These are phyloP conservation scores for Osedax fenrisi DNA, from an alignment of 2,888 invertebrate species.

Conservation along the genomic window DNA sequence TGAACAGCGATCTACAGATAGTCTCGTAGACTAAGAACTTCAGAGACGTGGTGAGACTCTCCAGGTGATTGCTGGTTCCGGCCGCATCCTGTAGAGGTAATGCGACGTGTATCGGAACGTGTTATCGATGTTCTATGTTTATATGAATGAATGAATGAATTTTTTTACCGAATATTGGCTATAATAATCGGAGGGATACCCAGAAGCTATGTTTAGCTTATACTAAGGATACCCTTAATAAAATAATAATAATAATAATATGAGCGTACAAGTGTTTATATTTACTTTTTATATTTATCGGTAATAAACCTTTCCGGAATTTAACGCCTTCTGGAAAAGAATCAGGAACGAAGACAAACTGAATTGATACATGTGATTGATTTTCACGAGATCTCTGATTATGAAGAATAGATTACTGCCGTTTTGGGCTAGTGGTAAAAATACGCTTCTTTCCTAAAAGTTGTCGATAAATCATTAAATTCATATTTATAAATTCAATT, in stretches of 20 bases:
- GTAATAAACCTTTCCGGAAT: constrained; percentile 46
- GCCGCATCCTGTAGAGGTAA: constrained; percentile 44
- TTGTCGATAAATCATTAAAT: neutral
- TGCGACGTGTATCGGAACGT: too few species aligned
- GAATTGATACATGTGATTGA: constrained; percentile 61
- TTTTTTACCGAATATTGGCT: too few species aligned
- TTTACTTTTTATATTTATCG: too few species aligned
- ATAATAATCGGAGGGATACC: too few species aligned
- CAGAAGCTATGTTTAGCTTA: too few species aligned
- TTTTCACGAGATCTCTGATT: constrained; percentile 55
- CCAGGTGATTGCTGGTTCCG: constrained; percentile 53
- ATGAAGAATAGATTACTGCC: constrained; percentile 60
- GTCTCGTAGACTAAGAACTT: constrained; percentile 57
- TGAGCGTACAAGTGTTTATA: too few species aligned
- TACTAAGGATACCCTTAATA: too few species aligned
- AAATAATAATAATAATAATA: too few species aligned
- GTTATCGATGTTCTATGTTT: too few species aligned
- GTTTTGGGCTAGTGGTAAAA: constrained; percentile 58
- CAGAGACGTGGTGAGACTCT: constrained; percentile 44
- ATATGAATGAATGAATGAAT: too few species aligned
- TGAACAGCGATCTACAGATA: constrained; percentile 63
- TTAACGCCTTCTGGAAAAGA: constrained; percentile 54
- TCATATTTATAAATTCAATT: neutral
- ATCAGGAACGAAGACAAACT: constrained; percentile 55
- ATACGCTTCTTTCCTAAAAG: constrained; percentile 59